A percentile compares a stretch with the other conserved stretches of the same genome.
phyloP scores from a whole-genome alignment of 2,113 vertebrate species.

The Willisornis vidua region DNA sequence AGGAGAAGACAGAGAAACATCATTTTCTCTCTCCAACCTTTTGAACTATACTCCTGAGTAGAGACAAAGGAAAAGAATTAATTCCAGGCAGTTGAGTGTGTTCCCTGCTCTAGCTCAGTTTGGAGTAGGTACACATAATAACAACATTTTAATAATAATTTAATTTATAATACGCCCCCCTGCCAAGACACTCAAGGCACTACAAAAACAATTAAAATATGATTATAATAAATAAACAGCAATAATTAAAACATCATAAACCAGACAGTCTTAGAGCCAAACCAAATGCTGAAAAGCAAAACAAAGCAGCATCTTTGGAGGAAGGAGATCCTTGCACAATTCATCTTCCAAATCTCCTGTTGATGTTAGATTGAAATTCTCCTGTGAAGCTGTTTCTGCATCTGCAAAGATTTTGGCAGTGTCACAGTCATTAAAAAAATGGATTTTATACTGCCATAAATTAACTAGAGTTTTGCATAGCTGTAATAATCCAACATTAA shows the following conservation, averaged over 20 bases:
- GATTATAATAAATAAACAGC: conserved; percentile 73
- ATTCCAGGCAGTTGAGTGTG: conserved; percentile 17
- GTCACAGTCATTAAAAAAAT: conserved; percentile 33
- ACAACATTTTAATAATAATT: conserved; percentile 74
- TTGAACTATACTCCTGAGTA: not conserved
- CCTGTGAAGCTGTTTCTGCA: conserved; percentile 53
- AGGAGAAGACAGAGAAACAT: not conserved
- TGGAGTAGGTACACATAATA: conserved; percentile 53
- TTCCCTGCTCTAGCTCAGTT: conserved; percentile 22
- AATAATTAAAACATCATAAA: conserved; percentile 78
- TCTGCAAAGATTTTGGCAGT: conserved; percentile 69
- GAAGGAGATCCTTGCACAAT: conserved; percentile 11
- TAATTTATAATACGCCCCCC: conserved; percentile 65
- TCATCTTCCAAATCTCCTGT: conserved; percentile 66
- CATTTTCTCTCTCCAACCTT: not conserved
- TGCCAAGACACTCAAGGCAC: conserved; percentile 54
- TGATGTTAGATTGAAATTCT: conserved; percentile 63
- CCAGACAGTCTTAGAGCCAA: conserved; percentile 46
- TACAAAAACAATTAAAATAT: conserved; percentile 73
- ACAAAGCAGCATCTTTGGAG: conserved; percentile 40
- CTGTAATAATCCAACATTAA: not conserved
- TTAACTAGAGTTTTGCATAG: conserved; percentile 1
- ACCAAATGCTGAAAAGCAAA: conserved; percentile 50
- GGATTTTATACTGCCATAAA: not conserved
- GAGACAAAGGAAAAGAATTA: conserved; percentile 13